Base-by-base conservation (phyloP, 2,888 invertebrate species). In the Pharmacophagus antenor region DNA sequence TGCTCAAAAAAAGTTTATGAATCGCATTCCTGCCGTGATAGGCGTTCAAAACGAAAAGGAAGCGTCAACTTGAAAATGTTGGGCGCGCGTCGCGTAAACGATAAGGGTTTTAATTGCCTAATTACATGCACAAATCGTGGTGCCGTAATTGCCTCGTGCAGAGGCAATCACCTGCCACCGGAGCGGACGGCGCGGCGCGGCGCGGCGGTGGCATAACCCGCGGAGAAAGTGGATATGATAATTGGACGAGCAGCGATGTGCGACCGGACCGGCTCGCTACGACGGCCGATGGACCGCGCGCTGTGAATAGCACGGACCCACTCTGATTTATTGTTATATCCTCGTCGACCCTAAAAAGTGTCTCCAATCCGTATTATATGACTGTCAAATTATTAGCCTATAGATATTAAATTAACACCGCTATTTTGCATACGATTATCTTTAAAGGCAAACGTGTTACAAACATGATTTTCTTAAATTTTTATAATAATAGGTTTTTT, bases 161-260 rank as follows among this genome's bases (percentile, higher is more conserved):
- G 56, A 56, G 61, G 62, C 56, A 62, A 62, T 61, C 61, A 59
- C 62, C 56, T 60, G 61, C 62, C 68, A 66, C 60, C 63, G 65
- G 62, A 62, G 62, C 61, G 61, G 58, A 62, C 61, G 62, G 61
- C 56, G 64, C 61, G 62, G 61, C 56, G 65, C 61, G 62, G 61
- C 56, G 64, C 61, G 62, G 61, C 56, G 65, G 64, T 65, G 75
- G 75, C 77, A 79, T 80, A 77, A 79, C 79, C 70, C 65, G 61
- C 72, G 76, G 89, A 84, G 89, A 89, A 89, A 89, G 89, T 90
- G 79, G 89, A 87, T 89, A 88, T 89, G 89, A 82, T 89, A 88
- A 90, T 88, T 88, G 88, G 83, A 81, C 76, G 79, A 70, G 81
- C 80, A 76, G 67, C 82, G 82, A 81, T 80, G 84, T 84, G 82